Evolutionary conservation across 2,888 invertebrate species (phyloP), one percentile per base, ranked within the genome.

Genomic region (Drosophila yooni): DNA sequence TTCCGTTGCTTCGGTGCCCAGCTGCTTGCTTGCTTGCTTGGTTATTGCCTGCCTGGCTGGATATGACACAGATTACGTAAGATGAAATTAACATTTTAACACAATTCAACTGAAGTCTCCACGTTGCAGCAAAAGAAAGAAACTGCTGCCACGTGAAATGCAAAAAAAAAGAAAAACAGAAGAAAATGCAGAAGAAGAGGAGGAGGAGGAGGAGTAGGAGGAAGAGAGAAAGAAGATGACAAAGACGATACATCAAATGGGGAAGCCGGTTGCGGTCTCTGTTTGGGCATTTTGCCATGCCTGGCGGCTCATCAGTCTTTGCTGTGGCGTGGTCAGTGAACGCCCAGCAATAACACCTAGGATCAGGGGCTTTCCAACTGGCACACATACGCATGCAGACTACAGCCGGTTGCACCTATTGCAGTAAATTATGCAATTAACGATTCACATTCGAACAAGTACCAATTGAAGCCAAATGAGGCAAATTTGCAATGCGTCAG

Each of bases 1-100:
- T 13, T 21, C 21, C 13, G 3, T 46, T 46, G 11, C 31, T 1
- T 29, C 38, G 43, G 25, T 33, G 48, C 33, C 34, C 38, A 56
- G 27, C 25, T 52, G 70, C 33, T 33, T 25, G 57, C 62, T 71
- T 83, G 76, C 43, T 71, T 83, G 76, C 43, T 59, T 25, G 7
- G 13, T 43, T 21, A 15, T 15, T 53, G 29, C 6, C 50, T 63
- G 70, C 71, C 64, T 53, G 63, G 79, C 70, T 85, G 87, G 85
- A 82, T 91, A 89, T 91, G 91, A 91, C 88, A 88, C 90, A 85
- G 90, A 88, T 88, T 91, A 88, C 81, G 86, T 88, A 91, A 88
- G 56, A 48, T 74, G 82, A 91, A 88, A 91, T 88, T 88, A 91
- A 88, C 88, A 88, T 88, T 88, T 91, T 88, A 88, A 88, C 88